Evolutionary conservation across 2,113 vertebrate species (phyloP).

Genomic region (Dermatemys mawii): DNA sequence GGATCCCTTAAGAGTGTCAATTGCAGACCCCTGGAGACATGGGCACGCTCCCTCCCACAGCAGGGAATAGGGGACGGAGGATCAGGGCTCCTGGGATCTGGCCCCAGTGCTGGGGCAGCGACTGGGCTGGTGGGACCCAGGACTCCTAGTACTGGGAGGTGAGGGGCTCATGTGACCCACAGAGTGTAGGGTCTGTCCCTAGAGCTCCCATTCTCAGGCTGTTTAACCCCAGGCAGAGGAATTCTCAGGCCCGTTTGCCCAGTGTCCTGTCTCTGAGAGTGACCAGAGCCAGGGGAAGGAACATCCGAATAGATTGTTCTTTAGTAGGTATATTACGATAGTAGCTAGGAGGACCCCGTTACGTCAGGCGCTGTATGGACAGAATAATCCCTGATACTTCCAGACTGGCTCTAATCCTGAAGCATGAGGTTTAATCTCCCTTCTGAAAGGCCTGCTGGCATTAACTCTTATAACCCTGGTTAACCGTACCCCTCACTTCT

Average conservation of each 20-base stretch:
- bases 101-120: too few relatives aligned
- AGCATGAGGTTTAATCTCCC: neutral
- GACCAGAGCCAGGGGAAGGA: neutral
- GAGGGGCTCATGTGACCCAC: neutral
- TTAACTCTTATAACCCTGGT: too few relatives aligned
- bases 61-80: neutral
- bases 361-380: neutral
- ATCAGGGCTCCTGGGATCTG: neutral
- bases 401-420: neutral
- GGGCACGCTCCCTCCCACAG: too few relatives aligned
- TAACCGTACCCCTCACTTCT: neutral
- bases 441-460: neutral
- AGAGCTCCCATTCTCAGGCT: neutral
- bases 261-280: neutral
- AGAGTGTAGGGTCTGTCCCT: neutral
- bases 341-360: neutral
- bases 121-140: too few relatives aligned
- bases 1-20: neutral
- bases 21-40: neutral
- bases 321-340: neutral
- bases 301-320: neutral
- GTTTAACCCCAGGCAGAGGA: neutral
- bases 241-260: neutral
- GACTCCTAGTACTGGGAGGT: too few relatives aligned
- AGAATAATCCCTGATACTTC: neutral